Evolutionary conservation across 2,797 vertebrate species (phyloP), one percentile per base, ranked within the genome.

Genomic region (Chanos chanos): DNA sequence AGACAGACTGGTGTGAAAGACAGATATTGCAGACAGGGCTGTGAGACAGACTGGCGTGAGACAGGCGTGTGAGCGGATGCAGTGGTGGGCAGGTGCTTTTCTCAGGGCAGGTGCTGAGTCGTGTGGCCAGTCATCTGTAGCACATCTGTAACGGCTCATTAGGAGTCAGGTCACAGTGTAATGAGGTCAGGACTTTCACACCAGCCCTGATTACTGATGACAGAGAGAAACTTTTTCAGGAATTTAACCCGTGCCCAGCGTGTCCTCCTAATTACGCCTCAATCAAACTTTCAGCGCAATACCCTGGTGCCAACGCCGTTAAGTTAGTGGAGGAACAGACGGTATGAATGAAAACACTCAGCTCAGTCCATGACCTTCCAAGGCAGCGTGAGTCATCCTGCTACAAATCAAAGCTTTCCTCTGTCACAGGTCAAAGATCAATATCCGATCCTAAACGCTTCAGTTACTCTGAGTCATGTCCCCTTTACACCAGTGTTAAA

Each of bases 111-210:
- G 68, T 61, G 54, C 60, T 61, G 68, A 67, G 61, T 61, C 37
- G 59, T 64, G 27, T 60, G 40, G 27, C 50, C 44, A 61, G 56
- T 50, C 56, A 44, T 62, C 52, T 68, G 68, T 71, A 68, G 74
- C 72, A 68, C 51, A 61, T 74, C 74, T 61, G 72, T 51, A 68
- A 74, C 61, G 72, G 64, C 72, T 74, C 72, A 71, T 74, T 74
- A 74, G 65, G 72, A 64, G 66, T 44, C 57, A 43, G 72, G 72
- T 64, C 61, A 25, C 64, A 74, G 72, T 74, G 68, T 74, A 74
- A 74, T 74, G 57, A 57, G 68, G 68, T 74, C 41, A 19, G 19
- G 50, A 56, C 61, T 66, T 68, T 71, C 72, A 74, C 64, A 74
- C 72, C 60, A 71, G 68, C 64, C 61, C 71, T 74, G 72, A 74